These are phyloP conservation scores for Drosophila dives DNA, from an alignment of 2,888 invertebrate genomes.

Conservation along the genomic window DNA sequence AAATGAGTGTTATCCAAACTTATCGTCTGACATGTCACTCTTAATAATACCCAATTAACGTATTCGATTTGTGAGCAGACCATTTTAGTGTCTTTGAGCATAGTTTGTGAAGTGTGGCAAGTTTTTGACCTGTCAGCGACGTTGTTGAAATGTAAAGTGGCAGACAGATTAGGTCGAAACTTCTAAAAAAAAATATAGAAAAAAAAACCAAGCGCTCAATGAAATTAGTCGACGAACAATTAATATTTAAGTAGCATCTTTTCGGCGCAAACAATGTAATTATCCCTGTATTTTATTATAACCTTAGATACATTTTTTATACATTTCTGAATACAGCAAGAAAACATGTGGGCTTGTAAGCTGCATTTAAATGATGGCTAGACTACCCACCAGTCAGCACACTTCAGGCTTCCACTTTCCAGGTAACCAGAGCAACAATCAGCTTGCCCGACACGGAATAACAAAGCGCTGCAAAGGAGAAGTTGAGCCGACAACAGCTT, in stretches of 20 bases:
- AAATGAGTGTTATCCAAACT: neutral
- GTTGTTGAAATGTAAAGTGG: constrained; percentile 23
- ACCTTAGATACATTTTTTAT: too few species aligned
- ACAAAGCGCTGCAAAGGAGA: constrained; percentile 51
- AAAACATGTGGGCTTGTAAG: neutral
- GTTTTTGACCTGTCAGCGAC: constrained; percentile 38
- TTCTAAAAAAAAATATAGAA: neutral
- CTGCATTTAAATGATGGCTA: constrained; percentile 27
- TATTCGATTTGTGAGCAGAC: constrained; percentile 11
- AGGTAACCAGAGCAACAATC: constrained; percentile 15
- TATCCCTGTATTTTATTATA: neutral
- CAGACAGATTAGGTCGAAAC: constrained; percentile 4
- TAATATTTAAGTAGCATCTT: neutral
- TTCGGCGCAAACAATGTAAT: neutral
- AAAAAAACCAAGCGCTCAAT: neutral
- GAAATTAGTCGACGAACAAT: neutral
- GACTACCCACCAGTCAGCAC: constrained; percentile 7
- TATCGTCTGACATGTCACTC: constrained; percentile 33
- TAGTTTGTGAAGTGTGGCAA: constrained; percentile 53
- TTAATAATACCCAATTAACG: constrained; percentile 49
- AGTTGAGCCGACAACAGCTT: constrained; percentile 13
- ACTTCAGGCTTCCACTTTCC: neutral
- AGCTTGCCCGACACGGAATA: constrained; percentile 32
- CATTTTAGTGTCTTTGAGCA: constrained; percentile 29
- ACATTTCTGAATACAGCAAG: too few species aligned